Evolutionary conservation across 2,113 vertebrate genomes (phyloP).

Genomic region (Menidia beryllina): DNA sequence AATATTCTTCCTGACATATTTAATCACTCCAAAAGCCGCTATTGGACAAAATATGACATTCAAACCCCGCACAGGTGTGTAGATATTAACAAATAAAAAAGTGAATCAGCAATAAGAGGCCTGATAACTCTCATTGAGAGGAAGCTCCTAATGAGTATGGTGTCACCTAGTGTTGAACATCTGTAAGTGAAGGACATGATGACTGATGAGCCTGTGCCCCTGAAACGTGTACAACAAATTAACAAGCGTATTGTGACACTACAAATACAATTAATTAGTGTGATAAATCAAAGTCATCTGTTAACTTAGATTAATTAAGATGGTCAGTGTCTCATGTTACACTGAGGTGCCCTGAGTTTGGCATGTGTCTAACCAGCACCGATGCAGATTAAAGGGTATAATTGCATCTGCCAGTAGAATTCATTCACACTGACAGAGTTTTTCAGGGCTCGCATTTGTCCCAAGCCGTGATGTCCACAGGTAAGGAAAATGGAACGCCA

Average conservation of each 20-base stretch:
- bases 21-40: not conserved
- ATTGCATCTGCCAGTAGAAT: not conserved
- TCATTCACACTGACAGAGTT: not conserved
- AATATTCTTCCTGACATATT: not conserved
- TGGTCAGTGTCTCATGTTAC: not conserved
- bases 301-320: not conserved
- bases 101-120: not conserved
- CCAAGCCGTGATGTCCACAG: not conserved
- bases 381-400: too few species aligned
- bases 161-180: constrained; percentile 59
- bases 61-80: not conserved
- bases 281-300: not conserved
- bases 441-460: not conserved
- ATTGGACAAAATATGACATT: not conserved
- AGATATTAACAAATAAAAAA: not conserved
- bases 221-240: constrained; percentile 6
- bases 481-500: not conserved
- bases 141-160: constrained; percentile 17
- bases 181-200: constrained; percentile 22
- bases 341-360: not conserved
- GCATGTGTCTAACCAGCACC: not conserved
- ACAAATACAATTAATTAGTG: not conserved
- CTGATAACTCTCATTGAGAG: not conserved
- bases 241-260: not conserved
- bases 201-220: constrained; percentile 2